Evolutionary conservation across 2,113 vertebrate species (phyloP).

Genomic region (Acrocephalus arundinaceus): DNA sequence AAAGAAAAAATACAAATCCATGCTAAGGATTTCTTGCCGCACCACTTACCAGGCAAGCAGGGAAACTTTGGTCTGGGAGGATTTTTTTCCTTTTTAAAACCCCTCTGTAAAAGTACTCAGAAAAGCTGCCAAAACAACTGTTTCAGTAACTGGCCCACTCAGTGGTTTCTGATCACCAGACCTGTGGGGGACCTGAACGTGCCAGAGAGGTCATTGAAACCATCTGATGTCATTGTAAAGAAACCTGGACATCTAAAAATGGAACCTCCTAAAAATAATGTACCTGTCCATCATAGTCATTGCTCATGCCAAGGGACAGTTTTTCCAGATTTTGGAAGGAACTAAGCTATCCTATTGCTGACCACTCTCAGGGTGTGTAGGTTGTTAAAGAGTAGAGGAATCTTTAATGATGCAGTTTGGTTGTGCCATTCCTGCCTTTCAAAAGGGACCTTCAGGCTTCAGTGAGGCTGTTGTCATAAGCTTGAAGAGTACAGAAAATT

Average conservation of each 20-base stretch:
- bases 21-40: not conserved
- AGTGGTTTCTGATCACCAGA: not conserved
- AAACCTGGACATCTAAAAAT: not conserved
- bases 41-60: not conserved
- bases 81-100: not conserved
- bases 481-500: not conserved
- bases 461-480: not conserved
- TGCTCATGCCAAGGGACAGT: not conserved
- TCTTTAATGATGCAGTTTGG: rapidly evolving
- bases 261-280: not conserved
- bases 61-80: not conserved
- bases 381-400: not conserved
- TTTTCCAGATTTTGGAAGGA: not conserved
- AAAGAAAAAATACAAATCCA: not conserved
- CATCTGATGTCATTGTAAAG: not conserved
- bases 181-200: not conserved
- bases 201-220: not conserved
- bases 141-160: not conserved
- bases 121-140: not conserved
- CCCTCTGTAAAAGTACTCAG: not conserved
- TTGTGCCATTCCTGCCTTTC: not conserved
- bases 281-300: not conserved
- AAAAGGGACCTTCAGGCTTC: not conserved
- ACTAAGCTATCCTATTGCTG: not conserved
- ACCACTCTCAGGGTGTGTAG: rapidly evolving